Evolutionary conservation across 2,888 invertebrate species (phyloP).

Genomic region (Aphidoletes aphidimyza): DNA sequence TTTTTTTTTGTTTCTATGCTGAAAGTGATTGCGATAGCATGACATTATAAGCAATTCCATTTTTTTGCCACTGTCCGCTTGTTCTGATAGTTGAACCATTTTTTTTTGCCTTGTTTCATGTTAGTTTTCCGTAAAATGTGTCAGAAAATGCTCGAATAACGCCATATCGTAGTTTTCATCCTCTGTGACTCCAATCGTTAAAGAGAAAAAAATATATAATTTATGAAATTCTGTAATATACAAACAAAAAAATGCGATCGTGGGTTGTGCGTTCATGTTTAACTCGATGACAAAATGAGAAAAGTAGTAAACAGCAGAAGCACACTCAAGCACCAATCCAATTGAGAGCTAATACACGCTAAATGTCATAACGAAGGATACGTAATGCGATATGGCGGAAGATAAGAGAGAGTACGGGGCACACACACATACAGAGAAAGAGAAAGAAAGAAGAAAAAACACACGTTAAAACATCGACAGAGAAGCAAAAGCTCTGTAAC

Average conservation of each 20-base stretch:
- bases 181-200: not conserved
- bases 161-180: not conserved
- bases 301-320: not conserved
- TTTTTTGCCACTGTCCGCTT: not conserved
- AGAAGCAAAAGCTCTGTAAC: not conserved
- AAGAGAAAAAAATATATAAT: not conserved
- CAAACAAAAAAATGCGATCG: not conserved
- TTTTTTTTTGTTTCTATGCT: not conserved
- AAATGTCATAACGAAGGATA: not conserved
- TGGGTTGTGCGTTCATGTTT: not conserved
- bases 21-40: not conserved
- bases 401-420: not conserved
- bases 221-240: not conserved
- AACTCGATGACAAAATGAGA: not conserved
- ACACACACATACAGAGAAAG: not conserved
- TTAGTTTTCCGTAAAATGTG: not conserved
- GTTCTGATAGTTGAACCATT: not conserved
- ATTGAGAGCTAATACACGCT: not conserved
- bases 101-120: not conserved
- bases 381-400: slow-evolving; percentile 4
- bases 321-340: not conserved
- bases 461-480: not conserved
- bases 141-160: not conserved
- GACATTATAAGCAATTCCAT: not conserved
- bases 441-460: not conserved